Percentiles rank a stretch among this genome's conserved stretches.
Conservation (phyloP, 2,888 invertebrate species). For the Drosophila gaucha region DNA sequence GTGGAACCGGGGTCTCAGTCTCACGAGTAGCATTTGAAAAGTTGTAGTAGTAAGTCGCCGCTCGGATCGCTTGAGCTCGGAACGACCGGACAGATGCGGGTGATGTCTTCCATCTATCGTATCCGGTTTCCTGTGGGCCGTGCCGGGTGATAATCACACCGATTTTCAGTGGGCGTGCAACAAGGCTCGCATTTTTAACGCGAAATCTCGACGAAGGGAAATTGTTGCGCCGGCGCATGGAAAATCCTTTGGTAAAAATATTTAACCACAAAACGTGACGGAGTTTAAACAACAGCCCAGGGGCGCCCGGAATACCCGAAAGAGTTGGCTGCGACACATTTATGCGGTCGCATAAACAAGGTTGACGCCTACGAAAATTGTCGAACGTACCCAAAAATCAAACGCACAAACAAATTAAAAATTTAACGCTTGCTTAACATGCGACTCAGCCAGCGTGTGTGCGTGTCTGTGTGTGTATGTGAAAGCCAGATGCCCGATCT, state of each 20-base stretch:
- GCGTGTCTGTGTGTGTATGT: background rate
- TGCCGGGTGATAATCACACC: conserved; percentile 62
- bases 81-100: conserved; percentile 48
- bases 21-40: conserved; percentile 80
- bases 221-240: conserved; percentile 72
- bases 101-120: conserved; percentile 29
- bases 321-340: conserved; percentile 75
- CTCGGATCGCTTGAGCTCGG: conserved; percentile 50
- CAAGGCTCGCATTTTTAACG: conserved; percentile 34
- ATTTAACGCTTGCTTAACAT: conserved; percentile 65
- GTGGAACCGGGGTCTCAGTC: conserved; percentile 63
- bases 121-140: conserved; percentile 43
- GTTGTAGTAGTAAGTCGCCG: conserved; percentile 78
- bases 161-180: conserved; percentile 40
- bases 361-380: conserved; percentile 77
- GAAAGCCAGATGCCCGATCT: conserved; percentile 63
- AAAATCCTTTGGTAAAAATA: conserved; percentile 66
- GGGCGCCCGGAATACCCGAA: conserved; percentile 66
- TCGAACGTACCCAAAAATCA: conserved; percentile 13
- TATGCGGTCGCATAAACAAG: conserved; percentile 76
- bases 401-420: conserved; percentile 41
- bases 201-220: conserved; percentile 25
- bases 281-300: conserved; percentile 75
- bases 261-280: conserved; percentile 70
- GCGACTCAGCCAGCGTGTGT: conserved; percentile 8